Conservation (phyloP, 2,113 vertebrate species). For the Podiceps cristatus region DNA sequence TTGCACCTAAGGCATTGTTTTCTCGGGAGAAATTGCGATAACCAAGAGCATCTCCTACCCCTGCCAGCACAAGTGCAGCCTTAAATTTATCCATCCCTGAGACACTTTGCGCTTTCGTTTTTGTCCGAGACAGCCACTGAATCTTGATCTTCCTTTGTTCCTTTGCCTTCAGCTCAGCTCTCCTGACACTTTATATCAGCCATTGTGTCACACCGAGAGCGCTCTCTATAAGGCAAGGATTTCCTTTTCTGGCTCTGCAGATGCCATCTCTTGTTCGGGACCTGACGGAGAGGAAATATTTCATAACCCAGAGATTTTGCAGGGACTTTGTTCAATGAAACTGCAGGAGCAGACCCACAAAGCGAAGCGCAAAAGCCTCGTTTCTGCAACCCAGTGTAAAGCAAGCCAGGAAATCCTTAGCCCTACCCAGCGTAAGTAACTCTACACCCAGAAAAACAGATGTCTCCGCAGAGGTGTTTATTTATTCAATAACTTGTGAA, state of each 20-base stretch:
- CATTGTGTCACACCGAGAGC: constrained; percentile 74
- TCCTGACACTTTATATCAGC: constrained; percentile 66
- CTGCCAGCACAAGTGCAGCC: constrained; percentile 89
- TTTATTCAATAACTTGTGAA: constrained; percentile 62
- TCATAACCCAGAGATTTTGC: constrained; percentile 56
- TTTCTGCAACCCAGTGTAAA: neutral
- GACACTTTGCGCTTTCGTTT: neutral
- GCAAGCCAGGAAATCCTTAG: constrained; percentile 48
- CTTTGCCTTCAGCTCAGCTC: constrained; percentile 38
- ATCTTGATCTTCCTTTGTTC: constrained; percentile 52
- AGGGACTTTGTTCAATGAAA: constrained; percentile 32
- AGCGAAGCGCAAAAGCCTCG: neutral
- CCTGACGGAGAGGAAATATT: constrained; percentile 52
- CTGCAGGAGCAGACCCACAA: neutral
- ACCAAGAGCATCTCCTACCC: constrained; percentile 89
- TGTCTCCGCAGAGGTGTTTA: constrained; percentile 25
- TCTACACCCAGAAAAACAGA: constrained; percentile 63
- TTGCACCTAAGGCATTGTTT: constrained; percentile 79
- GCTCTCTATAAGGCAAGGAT: constrained; percentile 87
- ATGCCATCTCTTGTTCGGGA: constrained; percentile 69
- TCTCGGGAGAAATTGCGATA: constrained; percentile 84
- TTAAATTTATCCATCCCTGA: constrained; percentile 90
- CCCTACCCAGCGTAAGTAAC: constrained; percentile 40
- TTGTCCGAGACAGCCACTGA: neutral
- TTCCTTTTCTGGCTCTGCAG: constrained; percentile 75